A percentile compares a stretch with the other conserved stretches of the same genome.
These are phyloP conservation scores for Habropoda laboriosa DNA, from an alignment of 1,140 invertebrate species.

Conservation along the genomic window DNA sequence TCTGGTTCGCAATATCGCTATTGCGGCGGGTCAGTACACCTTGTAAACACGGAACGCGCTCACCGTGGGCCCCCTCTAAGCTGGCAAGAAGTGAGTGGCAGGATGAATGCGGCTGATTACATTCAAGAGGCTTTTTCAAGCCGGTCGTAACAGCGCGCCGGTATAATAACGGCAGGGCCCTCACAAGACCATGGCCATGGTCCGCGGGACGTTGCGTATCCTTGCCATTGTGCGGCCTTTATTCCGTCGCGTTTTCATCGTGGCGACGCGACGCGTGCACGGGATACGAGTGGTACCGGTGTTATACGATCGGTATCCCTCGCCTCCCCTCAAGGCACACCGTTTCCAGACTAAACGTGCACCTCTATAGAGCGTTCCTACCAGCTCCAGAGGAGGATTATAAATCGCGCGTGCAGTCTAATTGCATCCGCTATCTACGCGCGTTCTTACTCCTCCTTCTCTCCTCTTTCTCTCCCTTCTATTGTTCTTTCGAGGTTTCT, in stretches of 20 bases:
- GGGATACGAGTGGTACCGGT: conserved; percentile 32
- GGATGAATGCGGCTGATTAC: conserved; percentile 56
- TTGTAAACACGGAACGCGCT: conserved; percentile 49
- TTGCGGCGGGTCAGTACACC: conserved; percentile 53
- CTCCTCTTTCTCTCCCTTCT: no score
- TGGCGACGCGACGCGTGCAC: conserved; percentile 34
- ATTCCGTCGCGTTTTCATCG: conserved; percentile 35
- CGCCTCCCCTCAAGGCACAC: no score
- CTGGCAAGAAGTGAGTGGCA: conserved; percentile 53
- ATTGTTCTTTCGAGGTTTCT: conserved; percentile 31
- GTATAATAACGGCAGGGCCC: conserved; percentile 51
- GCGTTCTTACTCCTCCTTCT: neutral
- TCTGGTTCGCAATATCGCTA: conserved; percentile 28
- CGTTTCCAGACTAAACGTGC: no score
- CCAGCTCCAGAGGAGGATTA: neutral
- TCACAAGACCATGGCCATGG: conserved; percentile 18
- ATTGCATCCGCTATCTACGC: conserved; percentile 24
- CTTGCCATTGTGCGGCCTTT: conserved; percentile 35
- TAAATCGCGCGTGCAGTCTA: conserved; percentile 25
- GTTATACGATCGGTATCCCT: conserved; percentile 30
- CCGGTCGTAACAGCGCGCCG: conserved; percentile 34
- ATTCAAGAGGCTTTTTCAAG: conserved; percentile 53
- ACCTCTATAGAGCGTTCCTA: no score
- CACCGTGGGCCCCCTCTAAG: conserved; percentile 43
- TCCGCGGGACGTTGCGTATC: conserved; percentile 31